Evolutionary conservation across 1,140 invertebrate genomes (phyloP), one percentile per base, ranked within the genome.

Genomic region (Drosophila bocki): DNA sequence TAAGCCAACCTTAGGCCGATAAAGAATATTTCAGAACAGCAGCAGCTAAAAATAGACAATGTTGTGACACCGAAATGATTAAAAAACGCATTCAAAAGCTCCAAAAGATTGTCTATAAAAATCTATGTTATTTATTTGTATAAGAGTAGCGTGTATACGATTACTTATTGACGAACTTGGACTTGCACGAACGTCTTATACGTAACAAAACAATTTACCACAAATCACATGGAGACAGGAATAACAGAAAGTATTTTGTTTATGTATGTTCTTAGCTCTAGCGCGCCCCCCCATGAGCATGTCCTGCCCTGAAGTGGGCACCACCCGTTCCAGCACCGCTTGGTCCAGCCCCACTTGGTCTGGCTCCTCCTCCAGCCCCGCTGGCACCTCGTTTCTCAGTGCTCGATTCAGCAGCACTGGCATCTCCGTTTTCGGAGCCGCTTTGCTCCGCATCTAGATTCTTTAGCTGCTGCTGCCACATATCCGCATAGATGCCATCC

Each of bases 401-500:
- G 32, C 42, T 57, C 26, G 45, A 19, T 47, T 53, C 61, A 8
- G 22, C 56, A n/a, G 22, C 56, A n/a, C 39, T 26, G 7, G 63
- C 33, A 8, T 68, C 67, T 11, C 44, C 51, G 19, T 35, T 67
- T 19, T 86, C 75, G 8, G 51, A 51, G 37, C 58, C 50, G 41
- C 53, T 82, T 26, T 87, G 78, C 42, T 83, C 82, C 3, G 78
- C 62, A 51, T 93, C 92, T 9, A 91, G 60, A 74, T 95, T 96
- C 80, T 96, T 95, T 1, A 96, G 91, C 82, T 98, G 97, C 76
- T 97, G 95, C 63, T 96, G 94, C 98, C 98, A 98, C 97, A 98
- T 98, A n/a, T 95, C 94, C 12, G 96, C 94, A 93, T 98, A 98
- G 58, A 96, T 91, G 7, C 96, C 96, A 67, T 94, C 94, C 22